Percentiles rank a stretch among this genome's conserved stretches.
These are phyloP conservation scores for Dermochelys coriacea DNA, from an alignment of 2,797 vertebrate genomes.

Conservation along the genomic window DNA sequence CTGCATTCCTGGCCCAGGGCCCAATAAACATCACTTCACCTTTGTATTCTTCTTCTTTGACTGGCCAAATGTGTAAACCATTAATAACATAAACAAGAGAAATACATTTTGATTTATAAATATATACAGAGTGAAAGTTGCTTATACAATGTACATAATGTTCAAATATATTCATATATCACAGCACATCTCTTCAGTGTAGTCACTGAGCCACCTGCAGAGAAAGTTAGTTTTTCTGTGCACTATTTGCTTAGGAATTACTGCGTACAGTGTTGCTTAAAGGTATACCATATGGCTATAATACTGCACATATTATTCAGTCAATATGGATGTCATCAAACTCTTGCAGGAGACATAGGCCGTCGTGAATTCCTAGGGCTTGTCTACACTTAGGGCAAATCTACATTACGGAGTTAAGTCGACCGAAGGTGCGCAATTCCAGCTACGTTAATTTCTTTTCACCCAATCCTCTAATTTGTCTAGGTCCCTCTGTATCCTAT, in stretches of 20 bases:
- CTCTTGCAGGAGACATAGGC: neutral
- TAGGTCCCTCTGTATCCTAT: too few relatives aligned
- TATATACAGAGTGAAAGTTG: too few relatives aligned
- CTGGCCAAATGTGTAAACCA: too few relatives aligned
- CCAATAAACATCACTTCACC: too few relatives aligned
- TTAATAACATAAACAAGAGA: neutral
- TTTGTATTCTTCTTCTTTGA: too few relatives aligned
- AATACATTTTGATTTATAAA: neutral
- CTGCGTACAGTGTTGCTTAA: neutral
- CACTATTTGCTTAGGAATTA: neutral
- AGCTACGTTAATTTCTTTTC: too few relatives aligned
- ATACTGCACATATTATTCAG: neutral
- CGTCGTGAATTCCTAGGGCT: neutral
- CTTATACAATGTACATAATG: neutral
- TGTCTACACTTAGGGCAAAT: too few relatives aligned
- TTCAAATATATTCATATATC: neutral
- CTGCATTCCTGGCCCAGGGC: too few relatives aligned
- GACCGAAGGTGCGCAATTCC: too few relatives aligned
- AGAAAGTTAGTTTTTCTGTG: neutral
- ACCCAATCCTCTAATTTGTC: too few relatives aligned
- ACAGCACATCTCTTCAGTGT: rapidly evolving
- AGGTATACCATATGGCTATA: neutral
- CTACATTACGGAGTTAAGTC: too few relatives aligned
- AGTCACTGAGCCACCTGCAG: neutral
- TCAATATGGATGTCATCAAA: neutral